Base-by-base conservation (phyloP, 2,797 vertebrate species). In the Sebastes itinus region DNA sequence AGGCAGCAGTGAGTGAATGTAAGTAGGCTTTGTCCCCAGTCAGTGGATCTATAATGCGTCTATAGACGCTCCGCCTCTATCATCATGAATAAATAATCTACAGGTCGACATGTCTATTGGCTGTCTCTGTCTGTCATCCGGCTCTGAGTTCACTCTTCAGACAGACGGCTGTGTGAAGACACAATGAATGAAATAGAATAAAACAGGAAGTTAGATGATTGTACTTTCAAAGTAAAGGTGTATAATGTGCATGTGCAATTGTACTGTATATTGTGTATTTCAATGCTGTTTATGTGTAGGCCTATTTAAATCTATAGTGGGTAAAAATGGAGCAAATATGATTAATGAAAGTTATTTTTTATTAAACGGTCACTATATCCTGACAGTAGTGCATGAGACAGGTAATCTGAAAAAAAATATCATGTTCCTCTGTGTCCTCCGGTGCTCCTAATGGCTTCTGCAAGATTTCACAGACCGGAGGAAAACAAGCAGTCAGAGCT, bases 11-110 rank as follows among this genome's bases (percentile, higher is more conserved):
- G 55, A 60, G 49, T 78, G 65, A 78, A 83, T 6, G 61, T 74
- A 75, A 79, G 72, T 25, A 52, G 72, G 70, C 77, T 90, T 71
- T 83, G 69, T 63, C 55, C 76, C 25, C 73, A 52, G 16, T 63
- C 54, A 22, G 63, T 28, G 55, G 78, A 72, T 77, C 80, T 22
- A 75, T 83, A 75, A 82, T 63, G 67, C 56, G 60, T 63, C 60
- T 11, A 8, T 52, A 32, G 46, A 81, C 32, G 72, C 54, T 42
- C 84, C 84, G 80, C 91, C 89, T 46, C 73, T 12, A 2, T 35
- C 59, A 73, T 91, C 87, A 93, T 93, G 87, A 94, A 95, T 94
- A 93, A 92, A 87, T 90, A 77, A 94, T 87, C 49, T 23, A 23
- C 49, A 73, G 56, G 54, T 70, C 84, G 55, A 7, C 35, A 12